Evolutionary conservation across 2,113 vertebrate genomes (phyloP), one percentile per base, ranked within the genome.

Genomic region (Morone chrysops): DNA sequence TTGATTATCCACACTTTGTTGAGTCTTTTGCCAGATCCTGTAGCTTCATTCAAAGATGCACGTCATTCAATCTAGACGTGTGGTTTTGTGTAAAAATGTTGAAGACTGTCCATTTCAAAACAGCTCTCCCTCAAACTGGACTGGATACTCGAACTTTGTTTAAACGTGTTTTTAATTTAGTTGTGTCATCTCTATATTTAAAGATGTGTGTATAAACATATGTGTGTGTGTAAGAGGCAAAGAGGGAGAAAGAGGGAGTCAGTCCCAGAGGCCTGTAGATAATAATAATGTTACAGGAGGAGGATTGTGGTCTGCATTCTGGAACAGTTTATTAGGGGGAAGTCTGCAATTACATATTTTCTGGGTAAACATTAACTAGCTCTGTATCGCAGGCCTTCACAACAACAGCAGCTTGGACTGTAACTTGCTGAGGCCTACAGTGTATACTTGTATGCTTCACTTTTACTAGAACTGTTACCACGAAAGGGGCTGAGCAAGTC

Each of bases 301-400:
- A 90, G 88, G 90, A 95, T 90, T 95, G 95, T 94, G 96, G 95
- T 94, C 93, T 91, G 78, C 31, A 63, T 94, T 94, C 95, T 95
- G 96, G 94, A 95, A 95, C 92, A 89, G 94, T 96, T 97, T 96
- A 96, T 95, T 96, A 95, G 93, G 95, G 95, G 96, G 96, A 97
- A 96, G 96, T 96, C 95, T 77, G 74, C 95, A 96, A 96, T 97
- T 96, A 96, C 96, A 96, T 96, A 96, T 96, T 96, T 90, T 96
- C 96, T 96, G 95, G 95, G 96, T 96, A 97, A 97, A 97, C 95
- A 96, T 96, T 96, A 97, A 97, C 97, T 95, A 93, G 94, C 94
- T 92, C 90, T 90, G 93, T 93, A 95, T 92, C 62, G 71, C 89
- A 90, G 94, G 94, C 93, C 93, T 95, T 66, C 54, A 80, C 84